Percentiles rank a stretch among this genome's conserved stretches.
Evolutionary conservation across 2,888 invertebrate species (phyloP).

Genomic region (Bugula neritina): DNA sequence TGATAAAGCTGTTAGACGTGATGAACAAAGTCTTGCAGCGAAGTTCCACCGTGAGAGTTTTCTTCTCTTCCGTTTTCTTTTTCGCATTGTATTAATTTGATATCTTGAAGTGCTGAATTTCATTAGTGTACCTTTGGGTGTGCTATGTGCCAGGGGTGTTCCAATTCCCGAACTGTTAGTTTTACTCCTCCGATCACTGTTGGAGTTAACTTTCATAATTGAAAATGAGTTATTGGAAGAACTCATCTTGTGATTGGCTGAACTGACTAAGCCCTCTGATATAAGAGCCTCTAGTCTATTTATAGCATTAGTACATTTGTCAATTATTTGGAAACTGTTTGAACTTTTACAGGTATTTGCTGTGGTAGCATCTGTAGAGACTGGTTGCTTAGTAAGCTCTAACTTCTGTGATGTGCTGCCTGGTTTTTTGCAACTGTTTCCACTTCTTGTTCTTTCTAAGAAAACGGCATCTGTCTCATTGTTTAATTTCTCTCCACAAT

Average conservation of each 20-base stretch:
- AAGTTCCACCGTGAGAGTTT: slow-evolving; percentile 12
- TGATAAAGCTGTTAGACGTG: background rate
- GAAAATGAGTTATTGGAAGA: background rate
- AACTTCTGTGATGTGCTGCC: background rate
- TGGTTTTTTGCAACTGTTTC: no score
- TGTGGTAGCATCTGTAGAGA: background rate
- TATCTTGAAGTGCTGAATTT: background rate
- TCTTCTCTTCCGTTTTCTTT: slow-evolving; percentile 10
- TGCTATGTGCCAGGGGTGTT: slow-evolving; percentile 18
- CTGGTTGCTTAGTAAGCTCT: no score
- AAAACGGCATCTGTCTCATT: background rate
- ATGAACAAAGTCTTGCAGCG: slow-evolving; percentile 11
- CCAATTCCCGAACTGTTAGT: slow-evolving; percentile 9
- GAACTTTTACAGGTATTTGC: no score
- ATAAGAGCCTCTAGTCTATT: background rate
- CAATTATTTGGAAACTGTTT: no score
- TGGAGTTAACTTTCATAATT: no score
- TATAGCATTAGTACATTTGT: slow-evolving; percentile 3
- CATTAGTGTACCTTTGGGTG: background rate
- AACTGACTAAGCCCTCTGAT: background rate
- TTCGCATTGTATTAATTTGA: background rate
- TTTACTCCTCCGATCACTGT: background rate
- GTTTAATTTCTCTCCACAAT: background rate
- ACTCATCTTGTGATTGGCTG: background rate
- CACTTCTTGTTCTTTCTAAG: background rate